Base-by-base conservation (phyloP, 2,797 vertebrate species). In the Luscinia megarhynchos region DNA sequence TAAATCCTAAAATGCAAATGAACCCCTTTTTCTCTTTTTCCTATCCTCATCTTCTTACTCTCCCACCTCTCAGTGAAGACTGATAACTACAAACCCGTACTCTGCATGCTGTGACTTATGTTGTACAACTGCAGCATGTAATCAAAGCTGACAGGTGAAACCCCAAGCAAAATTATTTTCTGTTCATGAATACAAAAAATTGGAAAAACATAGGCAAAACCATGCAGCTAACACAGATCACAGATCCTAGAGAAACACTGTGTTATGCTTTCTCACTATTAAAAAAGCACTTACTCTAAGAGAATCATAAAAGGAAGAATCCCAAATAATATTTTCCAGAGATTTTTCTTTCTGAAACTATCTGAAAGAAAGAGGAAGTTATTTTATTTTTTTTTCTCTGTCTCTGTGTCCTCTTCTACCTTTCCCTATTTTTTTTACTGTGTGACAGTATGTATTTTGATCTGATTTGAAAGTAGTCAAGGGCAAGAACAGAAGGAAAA, bases 401-500 rank as follows among this genome's bases (percentile, higher is more conserved):
- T 50, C 43, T 30, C 22, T 67, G 4, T n/a, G 46, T 53, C 38
- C 50, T 50, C 20, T 43, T 26, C 30, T 62, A 62, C 36, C 22
- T 51, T 12, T 55, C 40, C 48, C 27, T n/a, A 24, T 23, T 51
- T 18, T 50, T 63, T 63, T 58, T 74, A 58, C 58, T 59, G 23
- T 38, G 7, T 83, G 32, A 43, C 30, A 74, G 61, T 58, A 32
- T 62, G 66, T 5, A 83, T 91, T 93, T 94, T 96, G 78, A 88
- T 90, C 83, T 90, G 84, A 78, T 93, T 88, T 93, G 46, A 87
- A 92, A 92, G 91, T 41, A 73, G 74, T 79, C 57, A 88, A 91
- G 90, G n/a, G 18, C 55, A 95, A 93, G 89, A 96, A 92, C 27
- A 94, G 72, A 96, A 89, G 41, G 20, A 74, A 74, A 85, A 88